Conservation (phyloP, 2,113 vertebrate genomes). For the Pagrus major region DNA sequence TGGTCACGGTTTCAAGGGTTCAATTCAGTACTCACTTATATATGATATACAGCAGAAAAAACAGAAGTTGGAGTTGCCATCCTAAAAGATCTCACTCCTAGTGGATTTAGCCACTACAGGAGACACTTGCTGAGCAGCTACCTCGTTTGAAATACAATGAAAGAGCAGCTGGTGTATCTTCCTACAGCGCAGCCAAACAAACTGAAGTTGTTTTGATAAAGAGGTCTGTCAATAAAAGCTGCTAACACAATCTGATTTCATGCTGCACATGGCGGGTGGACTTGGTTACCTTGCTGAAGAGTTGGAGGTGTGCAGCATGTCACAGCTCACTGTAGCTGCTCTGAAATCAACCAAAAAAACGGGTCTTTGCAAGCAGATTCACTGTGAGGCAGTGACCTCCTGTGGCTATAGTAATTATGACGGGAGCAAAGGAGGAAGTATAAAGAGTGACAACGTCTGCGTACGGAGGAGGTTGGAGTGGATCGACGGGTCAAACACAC, state of each 20-base stretch:
- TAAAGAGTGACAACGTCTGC: too few species aligned
- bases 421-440: too few species aligned
- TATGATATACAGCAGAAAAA: slow-evolving; percentile 10
- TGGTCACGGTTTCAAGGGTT: slow-evolving; percentile 5
- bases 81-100: neutral
- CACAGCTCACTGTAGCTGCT: neutral
- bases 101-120: neutral
- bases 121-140: neutral
- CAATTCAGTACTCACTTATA: neutral
- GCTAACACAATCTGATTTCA: slow-evolving; percentile 15
- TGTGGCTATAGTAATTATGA: too few species aligned
- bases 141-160: neutral
- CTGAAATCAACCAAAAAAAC: neutral
- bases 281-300: neutral
- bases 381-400: too few species aligned
- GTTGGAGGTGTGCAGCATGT: neutral
- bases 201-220: slow-evolving; percentile 26
- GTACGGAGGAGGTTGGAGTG: too few species aligned
- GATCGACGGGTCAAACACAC: too few species aligned
- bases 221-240: slow-evolving; percentile 24
- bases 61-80: neutral
- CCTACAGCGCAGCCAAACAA: neutral
- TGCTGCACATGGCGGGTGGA: neutral
- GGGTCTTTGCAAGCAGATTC: too few species aligned
- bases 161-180: slow-evolving; percentile 9